Base-by-base conservation (phyloP, 2,888 invertebrate species). In the Hermodice carunculata region DNA sequence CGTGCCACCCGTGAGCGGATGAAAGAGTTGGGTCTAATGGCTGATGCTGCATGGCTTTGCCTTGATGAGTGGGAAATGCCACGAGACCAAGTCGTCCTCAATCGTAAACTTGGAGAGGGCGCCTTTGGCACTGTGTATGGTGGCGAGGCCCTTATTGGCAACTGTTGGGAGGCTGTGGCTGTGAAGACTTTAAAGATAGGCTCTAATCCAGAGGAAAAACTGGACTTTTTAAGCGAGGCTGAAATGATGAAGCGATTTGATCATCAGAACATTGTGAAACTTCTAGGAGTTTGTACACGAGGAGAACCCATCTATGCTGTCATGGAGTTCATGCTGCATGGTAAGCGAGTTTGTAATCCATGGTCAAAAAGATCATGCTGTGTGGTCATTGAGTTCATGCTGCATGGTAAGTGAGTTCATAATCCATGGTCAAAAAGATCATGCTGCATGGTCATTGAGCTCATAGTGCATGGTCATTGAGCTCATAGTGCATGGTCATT, bases 241-340 rank as follows among this genome's bases (percentile, higher is more conserved):
- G 95, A 96, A 83, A 92, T 94, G 26, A 96, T 96, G 96, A 96
- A 96, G 83, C 90, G 93, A 51, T 95, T 96, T 85, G 92, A 94
- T 61, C 95, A 96, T 84, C 91, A 92, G 78, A 96, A 96, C 84
- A 92, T 96, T 60, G 92, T 96, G 17, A 90, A 91, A 74, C 87
- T 96, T 32, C 86, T 95, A 24, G 96, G 93, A 0, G 95, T 96
- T 14, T 94, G 94, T 77, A 93, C 95, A 0, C 91, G 93, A 79
- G 91, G 90, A 48, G 94, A 95, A 78, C 95, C 96, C 0, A 92
- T 95, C 48, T 93, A 94, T 81, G 94, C 94, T 0, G 91, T 96
- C 17, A 96, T 96, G 95, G 96, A 96, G 85, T 95, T 94, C 81
- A 94, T 95, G 93, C 87, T 96, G 40, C 94, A 95, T 82, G 96